Evolutionary conservation across 2,888 invertebrate species (phyloP).

Genomic region (Cryptocheilus praepositus): DNA sequence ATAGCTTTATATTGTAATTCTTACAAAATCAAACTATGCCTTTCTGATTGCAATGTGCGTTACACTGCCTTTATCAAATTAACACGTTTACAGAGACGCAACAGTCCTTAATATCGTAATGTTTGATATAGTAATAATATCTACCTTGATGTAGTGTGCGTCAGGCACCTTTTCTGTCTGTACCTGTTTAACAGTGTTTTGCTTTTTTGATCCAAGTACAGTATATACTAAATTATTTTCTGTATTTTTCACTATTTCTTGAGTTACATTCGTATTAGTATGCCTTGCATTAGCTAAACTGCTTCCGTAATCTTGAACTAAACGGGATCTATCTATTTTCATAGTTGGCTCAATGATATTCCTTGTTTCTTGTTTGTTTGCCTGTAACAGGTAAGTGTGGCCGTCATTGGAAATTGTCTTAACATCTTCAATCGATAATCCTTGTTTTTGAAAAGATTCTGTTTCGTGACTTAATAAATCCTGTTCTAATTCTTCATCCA

Average conservation of each 20-base stretch:
- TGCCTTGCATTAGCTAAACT: constrained; percentile 42
- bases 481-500: constrained; percentile 44
- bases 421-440: constrained; percentile 25
- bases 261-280: constrained; percentile 49
- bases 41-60: not conserved
- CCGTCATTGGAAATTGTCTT: constrained; percentile 40
- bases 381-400: constrained; percentile 22
- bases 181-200: constrained; percentile 36
- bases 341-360: constrained; percentile 34
- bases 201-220: constrained; percentile 70
- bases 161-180: constrained; percentile 48
- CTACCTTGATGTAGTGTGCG: constrained; percentile 63
- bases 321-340: constrained; percentile 34
- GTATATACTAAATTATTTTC: constrained; percentile 72
- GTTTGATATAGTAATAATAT: constrained; percentile 19
- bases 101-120: not conserved
- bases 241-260: constrained; percentile 68
- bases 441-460: constrained; percentile 35
- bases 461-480: constrained; percentile 26
- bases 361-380: constrained; percentile 34
- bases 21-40: not conserved
- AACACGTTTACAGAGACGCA: too few species aligned
- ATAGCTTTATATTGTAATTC: too few species aligned
- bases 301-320: constrained; percentile 37
- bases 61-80: too few species aligned